Evolutionary conservation across 2,888 invertebrate genomes (phyloP), one percentile per base, ranked within the genome.

Genomic region (Idaea biselata): DNA sequence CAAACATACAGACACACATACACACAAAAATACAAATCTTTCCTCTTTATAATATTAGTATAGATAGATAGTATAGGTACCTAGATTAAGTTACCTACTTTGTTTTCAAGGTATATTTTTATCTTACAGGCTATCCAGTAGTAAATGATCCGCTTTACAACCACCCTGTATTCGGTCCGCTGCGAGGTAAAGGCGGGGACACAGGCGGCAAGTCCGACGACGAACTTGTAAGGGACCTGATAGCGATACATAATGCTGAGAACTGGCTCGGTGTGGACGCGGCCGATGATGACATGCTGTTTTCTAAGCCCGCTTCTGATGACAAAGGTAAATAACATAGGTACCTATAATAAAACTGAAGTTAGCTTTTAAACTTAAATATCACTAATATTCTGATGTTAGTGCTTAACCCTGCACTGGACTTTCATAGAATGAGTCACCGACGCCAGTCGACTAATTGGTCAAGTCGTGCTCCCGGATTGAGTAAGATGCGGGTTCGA

Each of bases 141-240:
- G 96, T 98, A 7, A 99, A 99, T 84, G 99, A 99, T 87, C 98
- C 98, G 0, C 93, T 99, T 1, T 99, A 99, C 93, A 99, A 99
- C 88, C 97, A 98, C 86, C 95, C 96, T 1, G 98, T 98, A 0
- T 99, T 99, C 88, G 99, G 99, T 0, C 98, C 98, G 0, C 93
- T 96, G 63, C 97, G 98, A 75, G 99, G 99, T 3, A 97, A 97
- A 80, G 96, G 96, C 0, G 98, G 97, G 0, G 96, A 97, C 75
- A 96, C 97, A 70, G 97, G 96, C 0, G 98, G 97, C 54, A 98
- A 98, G 88, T 94, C 96, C 0, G 97, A 98, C 79, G 98, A 98
- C 76, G 95, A 98, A 79, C 93, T 98, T 33, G 97, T 98, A 33
- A 93, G 95, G 61, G 98, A 97, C 83, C 94, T 99, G 67, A 97